Evolutionary conservation across 2,113 vertebrate genomes (phyloP).

Genomic region (Ceyx margarethae): DNA sequence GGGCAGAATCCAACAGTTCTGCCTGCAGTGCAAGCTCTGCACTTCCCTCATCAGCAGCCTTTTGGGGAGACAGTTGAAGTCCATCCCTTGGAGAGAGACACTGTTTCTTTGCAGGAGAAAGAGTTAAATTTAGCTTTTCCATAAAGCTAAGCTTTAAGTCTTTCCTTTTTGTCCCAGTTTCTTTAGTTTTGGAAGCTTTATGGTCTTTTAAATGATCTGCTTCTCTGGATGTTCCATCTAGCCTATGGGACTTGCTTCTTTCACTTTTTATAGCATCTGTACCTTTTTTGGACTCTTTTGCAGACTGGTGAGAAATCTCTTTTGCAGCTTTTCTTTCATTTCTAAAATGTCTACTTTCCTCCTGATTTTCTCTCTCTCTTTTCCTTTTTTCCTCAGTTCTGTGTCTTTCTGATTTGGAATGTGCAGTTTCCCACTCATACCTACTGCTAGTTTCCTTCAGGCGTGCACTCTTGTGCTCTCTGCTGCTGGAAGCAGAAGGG

Average conservation of each 20-base stretch:
- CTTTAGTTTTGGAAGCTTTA: constrained; percentile 37
- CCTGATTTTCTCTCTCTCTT: constrained; percentile 71
- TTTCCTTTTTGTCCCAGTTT: constrained; percentile 62
- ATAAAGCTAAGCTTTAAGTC: constrained; percentile 92
- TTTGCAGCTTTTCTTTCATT: constrained; percentile 61
- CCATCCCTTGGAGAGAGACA: constrained; percentile 23
- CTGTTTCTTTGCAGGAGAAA: constrained; percentile 91
- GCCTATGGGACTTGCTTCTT: constrained; percentile 6
- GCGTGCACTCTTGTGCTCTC: constrained; percentile 49
- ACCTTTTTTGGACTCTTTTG: constrained; percentile 60
- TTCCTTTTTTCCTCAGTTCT: constrained; percentile 78
- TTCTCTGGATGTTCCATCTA: not conserved
- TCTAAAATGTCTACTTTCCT: constrained; percentile 64
- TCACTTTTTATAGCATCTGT: constrained; percentile 37
- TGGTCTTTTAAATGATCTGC: not conserved
- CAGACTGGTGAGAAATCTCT: constrained; percentile 38
- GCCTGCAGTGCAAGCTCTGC: constrained; percentile 15
- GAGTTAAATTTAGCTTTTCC: constrained; percentile 94
- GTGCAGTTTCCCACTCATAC: constrained; percentile 60
- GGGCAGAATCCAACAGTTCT: constrained; percentile 1
- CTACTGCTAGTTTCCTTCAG: constrained; percentile 42
- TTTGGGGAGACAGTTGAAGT: constrained; percentile 11
- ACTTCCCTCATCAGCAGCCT: not conserved
- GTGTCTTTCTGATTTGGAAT: constrained; percentile 69
- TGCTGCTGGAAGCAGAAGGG: constrained; percentile 52